Percentiles rank a stretch among this genome's conserved stretches.
These are phyloP conservation scores for Danaus plexippus DNA, from an alignment of 1,140 invertebrate species.

Conservation along the genomic window DNA sequence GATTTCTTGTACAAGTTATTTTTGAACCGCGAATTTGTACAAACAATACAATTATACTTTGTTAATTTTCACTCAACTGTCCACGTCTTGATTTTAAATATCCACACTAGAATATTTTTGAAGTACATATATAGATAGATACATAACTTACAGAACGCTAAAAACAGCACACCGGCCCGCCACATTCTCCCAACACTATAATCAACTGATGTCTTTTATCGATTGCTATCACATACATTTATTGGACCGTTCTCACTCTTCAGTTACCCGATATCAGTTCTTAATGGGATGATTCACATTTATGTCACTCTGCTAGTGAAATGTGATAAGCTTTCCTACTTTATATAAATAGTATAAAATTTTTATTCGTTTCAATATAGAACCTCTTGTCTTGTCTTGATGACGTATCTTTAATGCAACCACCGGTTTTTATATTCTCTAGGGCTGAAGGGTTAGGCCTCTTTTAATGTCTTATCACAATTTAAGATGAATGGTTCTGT, in stretches of 20 bases:
- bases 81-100: no score
- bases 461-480: not conserved
- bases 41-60: no score
- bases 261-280: slow-evolving; percentile 8
- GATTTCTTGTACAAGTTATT: no score
- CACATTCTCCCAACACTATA: slow-evolving; percentile 12
- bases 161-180: slow-evolving; percentile 3
- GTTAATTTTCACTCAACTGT: no score
- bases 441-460: not conserved
- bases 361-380: not conserved
- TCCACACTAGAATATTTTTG: not conserved
- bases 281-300: slow-evolving; percentile 9
- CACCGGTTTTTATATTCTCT: not conserved
- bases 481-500: no score
- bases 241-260: slow-evolving; percentile 5
- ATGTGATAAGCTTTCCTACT: no score
- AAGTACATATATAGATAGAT: slow-evolving; percentile 2
- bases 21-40: no score
- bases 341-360: no score
- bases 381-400: not conserved
- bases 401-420: not conserved
- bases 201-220: slow-evolving; percentile 15
- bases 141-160: slow-evolving; percentile 13
- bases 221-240: slow-evolving; percentile 15
- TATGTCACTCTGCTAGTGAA: no score